Conservation (phyloP, 2,888 invertebrate species). For the Chironomus tentans region DNA sequence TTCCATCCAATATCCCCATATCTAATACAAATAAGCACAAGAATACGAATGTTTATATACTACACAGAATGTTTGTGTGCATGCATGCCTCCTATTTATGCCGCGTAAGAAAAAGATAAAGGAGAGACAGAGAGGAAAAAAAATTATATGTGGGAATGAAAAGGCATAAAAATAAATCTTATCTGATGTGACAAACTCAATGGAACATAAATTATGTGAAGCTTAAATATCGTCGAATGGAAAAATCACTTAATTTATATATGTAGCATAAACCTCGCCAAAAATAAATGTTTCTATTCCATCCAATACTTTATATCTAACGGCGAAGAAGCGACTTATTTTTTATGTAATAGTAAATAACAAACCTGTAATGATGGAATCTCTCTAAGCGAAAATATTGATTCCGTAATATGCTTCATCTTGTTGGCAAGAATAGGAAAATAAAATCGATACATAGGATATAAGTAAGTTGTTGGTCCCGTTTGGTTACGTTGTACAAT, state of each 20-base stretch:
- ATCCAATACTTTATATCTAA: too few species aligned
- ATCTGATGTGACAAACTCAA: slow-evolving; percentile 23
- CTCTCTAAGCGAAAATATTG: slow-evolving; percentile 36
- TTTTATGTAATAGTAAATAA: slow-evolving; percentile 22
- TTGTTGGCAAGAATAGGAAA: slow-evolving; percentile 36
- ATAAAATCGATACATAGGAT: slow-evolving; percentile 41
- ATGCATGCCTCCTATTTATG: background rate
- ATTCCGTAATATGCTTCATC: slow-evolving; percentile 38
- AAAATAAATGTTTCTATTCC: too few species aligned
- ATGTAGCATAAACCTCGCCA: background rate
- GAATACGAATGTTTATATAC: too few species aligned
- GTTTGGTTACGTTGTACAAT: slow-evolving; percentile 38
- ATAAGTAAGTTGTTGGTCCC: slow-evolving; percentile 39
- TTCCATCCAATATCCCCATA: too few species aligned
- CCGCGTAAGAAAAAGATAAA: background rate
- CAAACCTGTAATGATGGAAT: slow-evolving; percentile 38
- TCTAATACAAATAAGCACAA: too few species aligned
- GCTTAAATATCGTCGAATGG: background rate
- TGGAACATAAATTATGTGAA: slow-evolving; percentile 16
- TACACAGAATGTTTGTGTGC: background rate
- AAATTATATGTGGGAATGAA: background rate
- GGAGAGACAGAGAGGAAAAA: background rate
- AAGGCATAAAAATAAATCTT: slow-evolving; percentile 20
- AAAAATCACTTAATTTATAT: slow-evolving; percentile 22
- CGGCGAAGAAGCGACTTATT: too few species aligned